Evolutionary conservation across 2,888 invertebrate species (phyloP), one percentile per base, ranked within the genome.

Genomic region (Leptinotarsa rubiginosa): DNA sequence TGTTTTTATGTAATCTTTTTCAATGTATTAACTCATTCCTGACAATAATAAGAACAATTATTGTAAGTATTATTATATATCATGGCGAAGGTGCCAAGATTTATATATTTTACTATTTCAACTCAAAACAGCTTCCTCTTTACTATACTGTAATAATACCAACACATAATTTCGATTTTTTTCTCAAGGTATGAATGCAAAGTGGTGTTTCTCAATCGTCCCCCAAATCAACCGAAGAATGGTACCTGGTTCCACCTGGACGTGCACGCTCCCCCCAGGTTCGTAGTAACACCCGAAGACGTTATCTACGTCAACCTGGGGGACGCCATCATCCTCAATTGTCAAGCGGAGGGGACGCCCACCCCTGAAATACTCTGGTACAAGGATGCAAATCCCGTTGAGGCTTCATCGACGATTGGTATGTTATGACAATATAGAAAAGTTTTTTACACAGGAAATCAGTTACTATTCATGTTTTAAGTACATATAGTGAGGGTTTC

Each of bases 181-280:
- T 31, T 31, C 56, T 41, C 0, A 1, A 88, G 88, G 88, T 88
- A 88, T 81, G 88, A 88, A 82, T 88, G 88, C 82, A 91, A 91
- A 84, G 96, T 98, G 89, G 96, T 96, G 88, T 97, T 97, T 91
- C 94, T 97, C 90, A 97, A 97, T 90, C 94, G 97, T 84, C 95
- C 95, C 84, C 96, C 96, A 83, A 96, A 96, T 89, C 94, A 94
- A 88, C 93, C 94, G 91, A 96, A 96, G 89, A 96, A 96, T 90
- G 97, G 98, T 87, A 97, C 97, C 86, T 98, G 97, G 97, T 97
- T 98, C 90, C 97, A 98, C 89, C 92, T 98, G 89, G 97, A 97
- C 90, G 97, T 98, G 87, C 97, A 97, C 91, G 97, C 97, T 88
- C 96, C 97, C 87, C 97, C 97, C 84, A 93, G 96, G 78, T 97